phyloP scores from a whole-genome alignment of 2,797 vertebrate species.

The Gallirallus australis region DNA sequence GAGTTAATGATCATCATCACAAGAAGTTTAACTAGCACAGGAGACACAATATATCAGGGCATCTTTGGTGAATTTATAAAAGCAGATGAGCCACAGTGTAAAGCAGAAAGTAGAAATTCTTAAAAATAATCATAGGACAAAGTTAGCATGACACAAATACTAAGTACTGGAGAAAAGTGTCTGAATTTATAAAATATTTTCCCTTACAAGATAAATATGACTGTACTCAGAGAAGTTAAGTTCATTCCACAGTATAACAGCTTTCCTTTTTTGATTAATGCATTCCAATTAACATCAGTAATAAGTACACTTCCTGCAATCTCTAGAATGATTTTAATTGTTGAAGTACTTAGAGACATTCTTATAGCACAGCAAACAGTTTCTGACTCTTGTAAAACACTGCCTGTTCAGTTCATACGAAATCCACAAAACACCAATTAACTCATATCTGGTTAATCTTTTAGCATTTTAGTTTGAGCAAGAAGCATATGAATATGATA shows the following conservation, averaged over 20 bases:
- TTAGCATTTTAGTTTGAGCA: neutral
- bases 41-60: neutral
- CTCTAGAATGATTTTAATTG: neutral
- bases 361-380: neutral
- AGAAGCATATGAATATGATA: neutral
- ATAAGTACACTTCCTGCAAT: constrained; percentile 43
- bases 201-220: neutral
- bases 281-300: neutral
- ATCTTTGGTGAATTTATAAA: constrained; percentile 41
- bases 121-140: neutral
- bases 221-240: neutral
- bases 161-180: neutral
- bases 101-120: constrained; percentile 28
- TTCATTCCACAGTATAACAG: constrained; percentile 1
- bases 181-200: neutral
- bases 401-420: neutral
- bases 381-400: neutral
- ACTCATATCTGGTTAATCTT: neutral
- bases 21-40: neutral
- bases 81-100: neutral
- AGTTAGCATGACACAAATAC: neutral
- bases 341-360: neutral
- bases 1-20: neutral
- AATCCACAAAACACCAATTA: neutral
- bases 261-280: neutral